Percentiles rank a stretch among this genome's conserved stretches.
Evolutionary conservation across 2,888 invertebrate genomes (phyloP).

Genomic region (Dasysyrphus albostriatus): DNA sequence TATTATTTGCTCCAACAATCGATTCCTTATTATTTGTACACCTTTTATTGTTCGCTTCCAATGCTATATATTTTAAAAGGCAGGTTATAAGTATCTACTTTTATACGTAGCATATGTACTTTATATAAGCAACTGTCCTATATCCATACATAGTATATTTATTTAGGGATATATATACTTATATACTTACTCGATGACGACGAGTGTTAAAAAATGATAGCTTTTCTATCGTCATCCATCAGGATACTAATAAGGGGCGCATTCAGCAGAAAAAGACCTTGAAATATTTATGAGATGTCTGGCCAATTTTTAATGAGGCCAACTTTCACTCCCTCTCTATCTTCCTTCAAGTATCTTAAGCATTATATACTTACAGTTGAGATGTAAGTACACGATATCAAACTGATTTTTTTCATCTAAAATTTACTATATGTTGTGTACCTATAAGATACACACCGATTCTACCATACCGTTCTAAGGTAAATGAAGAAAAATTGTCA

Average conservation of each 20-base stretch:
- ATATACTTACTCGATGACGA: slow-evolving; percentile 29
- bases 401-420: slow-evolving; percentile 7
- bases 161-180: background rate
- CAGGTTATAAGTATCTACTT: background rate
- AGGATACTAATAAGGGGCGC: slow-evolving; percentile 64
- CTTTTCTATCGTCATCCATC: slow-evolving; percentile 77
- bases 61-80: background rate
- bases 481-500: slow-evolving; percentile 48
- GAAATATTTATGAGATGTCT: slow-evolving; percentile 79
- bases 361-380: slow-evolving; percentile 8
- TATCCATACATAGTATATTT: background rate
- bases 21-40: background rate
- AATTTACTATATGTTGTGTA: background rate
- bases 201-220: slow-evolving; percentile 77
- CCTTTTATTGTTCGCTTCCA: background rate
- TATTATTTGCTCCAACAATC: background rate
- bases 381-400: background rate
- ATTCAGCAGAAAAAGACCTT: slow-evolving; percentile 65
- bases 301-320: slow-evolving; percentile 79
- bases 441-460: background rate
- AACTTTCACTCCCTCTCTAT: slow-evolving; percentile 75
- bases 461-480: background rate
- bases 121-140: background rate
- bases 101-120: background rate
- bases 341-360: slow-evolving; percentile 53